Base-by-base conservation (phyloP, 2,113 vertebrate species). In the Ibidorhyncha struthersii region DNA sequence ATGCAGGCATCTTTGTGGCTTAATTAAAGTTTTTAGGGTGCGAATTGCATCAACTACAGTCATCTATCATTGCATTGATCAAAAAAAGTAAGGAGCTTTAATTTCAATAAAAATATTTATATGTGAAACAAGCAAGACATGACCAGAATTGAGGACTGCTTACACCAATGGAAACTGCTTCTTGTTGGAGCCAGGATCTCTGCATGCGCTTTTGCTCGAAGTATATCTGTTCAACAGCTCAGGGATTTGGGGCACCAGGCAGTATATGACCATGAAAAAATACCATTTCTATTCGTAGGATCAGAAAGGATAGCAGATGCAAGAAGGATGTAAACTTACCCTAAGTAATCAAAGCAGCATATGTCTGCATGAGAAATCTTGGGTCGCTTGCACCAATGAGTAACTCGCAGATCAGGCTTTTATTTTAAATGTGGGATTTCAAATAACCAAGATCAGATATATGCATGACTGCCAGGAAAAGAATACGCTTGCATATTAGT, bases 21-120 rank as follows among this genome's bases (percentile, higher is more conserved):
- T 85, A 89, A 92, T 91, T 80, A 65, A 76, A 81, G 25, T 22
- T 89, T 81, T 89, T 36, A 70, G 63, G 45, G 47, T 81, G 12
- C 47, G 58, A 81, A 71, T 53, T 65, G 23, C 63, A 85, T 65
- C 62, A 76, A 59, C 85, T 70, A 89, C 17, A 47, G 30, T 70
- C 74, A 89, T 81, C 58, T 52, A 26, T 40, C 49, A 58, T 17
- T 25, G 50, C 38, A 56, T 4, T 63, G 70, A 76, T 71, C 32
- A 89, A 70, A 70, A 53, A 53, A 65, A 65, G 80, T 81, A 81
- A 55, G 56, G 22, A 61, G 50, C 12, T 63, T 74, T 56, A 40
- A 84, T 56, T 65, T 85, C 40, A 59, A 61, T 77, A 66, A 76
- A 55, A 71, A 65, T 65, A 77, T 76, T 94, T 53, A 47, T 25